Evolutionary conservation across 2,888 invertebrate genomes (phyloP).

Genomic region (Oithona nana): DNA sequence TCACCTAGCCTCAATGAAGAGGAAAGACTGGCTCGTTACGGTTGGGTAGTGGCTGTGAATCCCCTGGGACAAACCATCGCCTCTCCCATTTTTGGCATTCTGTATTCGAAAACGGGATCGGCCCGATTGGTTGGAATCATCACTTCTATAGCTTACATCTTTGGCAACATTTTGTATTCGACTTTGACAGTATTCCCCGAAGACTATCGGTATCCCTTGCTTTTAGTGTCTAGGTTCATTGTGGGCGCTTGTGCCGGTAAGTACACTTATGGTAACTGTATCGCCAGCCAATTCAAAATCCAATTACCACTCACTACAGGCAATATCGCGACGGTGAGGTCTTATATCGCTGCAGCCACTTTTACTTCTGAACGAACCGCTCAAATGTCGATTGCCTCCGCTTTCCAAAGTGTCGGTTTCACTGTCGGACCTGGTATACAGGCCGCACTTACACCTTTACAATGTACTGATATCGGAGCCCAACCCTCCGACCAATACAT

Average conservation of each 20-base stretch:
- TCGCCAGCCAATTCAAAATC: no score
- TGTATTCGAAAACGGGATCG: slow-evolving; percentile 50
- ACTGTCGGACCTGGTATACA: slow-evolving; percentile 61
- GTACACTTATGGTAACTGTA: no score
- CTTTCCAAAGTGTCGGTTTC: slow-evolving; percentile 69
- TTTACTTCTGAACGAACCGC: slow-evolving; percentile 53
- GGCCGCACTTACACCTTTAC: slow-evolving; percentile 56
- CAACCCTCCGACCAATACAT: slow-evolving; percentile 24
- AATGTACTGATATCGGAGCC: not conserved
- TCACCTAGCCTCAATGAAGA: not conserved
- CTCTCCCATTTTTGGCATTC: slow-evolving; percentile 63
- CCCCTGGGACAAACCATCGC: slow-evolving; percentile 69
- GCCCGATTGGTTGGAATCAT: slow-evolving; percentile 27
- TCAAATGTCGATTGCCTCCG: slow-evolving; percentile 59
- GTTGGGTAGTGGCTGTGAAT: slow-evolving; percentile 63
- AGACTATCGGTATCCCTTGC: not conserved
- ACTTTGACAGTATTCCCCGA: slow-evolving; percentile 42
- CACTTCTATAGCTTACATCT: slow-evolving; percentile 48
- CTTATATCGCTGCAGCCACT: slow-evolving; percentile 69
- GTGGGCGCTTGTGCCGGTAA: slow-evolving; percentile 63
- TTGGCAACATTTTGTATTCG: slow-evolving; percentile 53
- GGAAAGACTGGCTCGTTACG: slow-evolving; percentile 25
- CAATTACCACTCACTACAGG: no score
- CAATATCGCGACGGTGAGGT: slow-evolving; percentile 61
- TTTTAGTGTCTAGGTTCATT: slow-evolving; percentile 47